Conservation (phyloP, 53 echinoderm and acorn worm species). For the Arbacia lixula region DNA sequence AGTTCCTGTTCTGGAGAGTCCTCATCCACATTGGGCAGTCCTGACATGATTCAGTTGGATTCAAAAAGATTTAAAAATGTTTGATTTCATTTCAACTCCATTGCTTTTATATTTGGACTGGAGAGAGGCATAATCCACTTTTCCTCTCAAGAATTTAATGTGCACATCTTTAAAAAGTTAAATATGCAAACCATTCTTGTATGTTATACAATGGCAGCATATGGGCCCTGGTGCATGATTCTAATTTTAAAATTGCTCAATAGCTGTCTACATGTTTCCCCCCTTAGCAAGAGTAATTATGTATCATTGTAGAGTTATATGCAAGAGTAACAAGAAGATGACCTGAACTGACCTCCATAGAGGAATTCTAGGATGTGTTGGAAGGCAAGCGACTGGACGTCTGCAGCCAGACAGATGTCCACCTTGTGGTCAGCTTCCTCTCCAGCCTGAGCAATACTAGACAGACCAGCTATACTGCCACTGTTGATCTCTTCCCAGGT, state of each 20-base stretch:
- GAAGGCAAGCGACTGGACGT: slow-evolving; percentile 68
- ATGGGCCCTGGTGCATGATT: no score
- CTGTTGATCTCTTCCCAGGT: slow-evolving; percentile 76
- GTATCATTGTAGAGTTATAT: no score
- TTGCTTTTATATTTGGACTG: no score
- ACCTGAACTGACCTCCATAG: slow-evolving; percentile 76
- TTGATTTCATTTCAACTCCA: no score
- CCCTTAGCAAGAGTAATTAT: no score
- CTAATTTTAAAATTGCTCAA: no score
- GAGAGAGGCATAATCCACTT: neutral
- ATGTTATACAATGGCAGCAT: no score
- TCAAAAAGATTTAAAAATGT: no score
- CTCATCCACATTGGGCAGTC: slow-evolving; percentile 47
- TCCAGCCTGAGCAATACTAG: slow-evolving; percentile 68
- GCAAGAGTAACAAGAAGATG: no score
- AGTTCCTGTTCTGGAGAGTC: slow-evolving; percentile 47
- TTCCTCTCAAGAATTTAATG: neutral
- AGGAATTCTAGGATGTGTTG: slow-evolving; percentile 72
- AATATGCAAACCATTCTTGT: no score
- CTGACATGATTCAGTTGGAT: slow-evolving; percentile 25
- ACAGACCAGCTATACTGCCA: slow-evolving; percentile 74
- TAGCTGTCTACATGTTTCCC: no score
- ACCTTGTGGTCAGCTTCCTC: slow-evolving; percentile 46
- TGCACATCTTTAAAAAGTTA: no score
- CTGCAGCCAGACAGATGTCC: slow-evolving; percentile 66